These are phyloP conservation scores for Antigone vipio DNA, from an alignment of 2,113 vertebrate genomes.

Conservation along the genomic window DNA sequence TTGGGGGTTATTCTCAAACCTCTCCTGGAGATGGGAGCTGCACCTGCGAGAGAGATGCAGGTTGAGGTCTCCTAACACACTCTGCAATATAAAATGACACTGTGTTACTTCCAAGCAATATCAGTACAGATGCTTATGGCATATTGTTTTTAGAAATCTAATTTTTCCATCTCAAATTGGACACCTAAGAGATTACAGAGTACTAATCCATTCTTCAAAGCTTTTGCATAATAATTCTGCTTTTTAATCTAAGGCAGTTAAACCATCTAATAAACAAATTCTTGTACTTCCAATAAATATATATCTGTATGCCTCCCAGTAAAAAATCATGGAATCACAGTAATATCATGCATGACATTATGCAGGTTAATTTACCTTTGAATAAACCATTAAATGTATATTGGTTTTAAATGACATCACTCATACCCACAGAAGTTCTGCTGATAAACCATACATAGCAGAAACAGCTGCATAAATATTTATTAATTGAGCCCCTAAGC, in stretches of 20 bases:
- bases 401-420: not conserved
- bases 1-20: not conserved
- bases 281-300: not conserved
- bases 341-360: not conserved
- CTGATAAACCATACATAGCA: constrained; percentile 2
- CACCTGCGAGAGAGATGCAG: not conserved
- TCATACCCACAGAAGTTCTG: not conserved
- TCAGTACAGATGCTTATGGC: not conserved
- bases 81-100: not conserved
- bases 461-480: constrained; percentile 25
- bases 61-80: not conserved
- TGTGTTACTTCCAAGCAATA: not conserved
- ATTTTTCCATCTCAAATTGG: not conserved
- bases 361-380: not conserved
- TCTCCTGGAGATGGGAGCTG: not conserved
- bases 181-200: not conserved
- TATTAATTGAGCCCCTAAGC: constrained; percentile 3
- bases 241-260: not conserved
- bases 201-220: not conserved
- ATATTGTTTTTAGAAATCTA: not conserved
- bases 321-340: not conserved
- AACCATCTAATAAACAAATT: not conserved
- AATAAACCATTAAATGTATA: not conserved
- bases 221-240: not conserved
- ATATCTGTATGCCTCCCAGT: not conserved